These are phyloP conservation scores for Sminthurinus aureus DNA, from an alignment of 2,888 invertebrate species.

Conservation along the genomic window DNA sequence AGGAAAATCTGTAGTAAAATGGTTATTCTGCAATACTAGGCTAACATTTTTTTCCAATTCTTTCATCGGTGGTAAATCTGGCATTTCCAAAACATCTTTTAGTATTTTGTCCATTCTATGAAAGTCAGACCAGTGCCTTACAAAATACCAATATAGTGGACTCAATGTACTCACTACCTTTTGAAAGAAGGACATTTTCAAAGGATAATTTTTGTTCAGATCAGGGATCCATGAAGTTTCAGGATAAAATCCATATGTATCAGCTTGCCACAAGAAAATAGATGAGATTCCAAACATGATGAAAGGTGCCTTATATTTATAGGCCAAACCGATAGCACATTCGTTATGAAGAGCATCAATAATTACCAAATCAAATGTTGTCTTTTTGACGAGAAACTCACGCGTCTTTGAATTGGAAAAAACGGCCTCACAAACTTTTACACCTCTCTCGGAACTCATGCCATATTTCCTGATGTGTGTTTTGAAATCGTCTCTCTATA, in stretches of 20 bases:
- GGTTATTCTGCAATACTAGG: constrained; percentile 49
- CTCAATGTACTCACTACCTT: constrained; percentile 25
- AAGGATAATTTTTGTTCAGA: constrained; percentile 7
- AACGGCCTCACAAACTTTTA: background rate
- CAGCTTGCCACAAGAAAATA: constrained; percentile 42
- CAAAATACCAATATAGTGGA: constrained; percentile 27
- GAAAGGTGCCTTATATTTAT: constrained; percentile 41
- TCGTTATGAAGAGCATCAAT: constrained; percentile 46
- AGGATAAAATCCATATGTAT: constrained; percentile 38
- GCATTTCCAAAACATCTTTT: constrained; percentile 38
- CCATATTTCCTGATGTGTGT: background rate
- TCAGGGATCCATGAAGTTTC: constrained; percentile 48
- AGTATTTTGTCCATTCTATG: constrained; percentile 48
- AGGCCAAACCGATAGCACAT: constrained; percentile 42
- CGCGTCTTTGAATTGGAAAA: constrained; percentile 20
- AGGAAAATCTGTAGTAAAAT: constrained; percentile 53
- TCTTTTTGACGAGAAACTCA: constrained; percentile 36
- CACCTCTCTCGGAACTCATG: background rate
- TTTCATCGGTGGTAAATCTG: constrained; percentile 45
- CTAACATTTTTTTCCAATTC: constrained; percentile 47
- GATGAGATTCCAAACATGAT: constrained; percentile 41
- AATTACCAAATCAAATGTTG: constrained; percentile 42
- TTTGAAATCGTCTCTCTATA: constrained; percentile 15
- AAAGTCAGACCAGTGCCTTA: constrained; percentile 44
- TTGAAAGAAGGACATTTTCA: constrained; percentile 19